These are phyloP conservation scores for Lampris megalopsis DNA, from an alignment of 2,113 vertebrate genomes.

Conservation along the genomic window DNA sequence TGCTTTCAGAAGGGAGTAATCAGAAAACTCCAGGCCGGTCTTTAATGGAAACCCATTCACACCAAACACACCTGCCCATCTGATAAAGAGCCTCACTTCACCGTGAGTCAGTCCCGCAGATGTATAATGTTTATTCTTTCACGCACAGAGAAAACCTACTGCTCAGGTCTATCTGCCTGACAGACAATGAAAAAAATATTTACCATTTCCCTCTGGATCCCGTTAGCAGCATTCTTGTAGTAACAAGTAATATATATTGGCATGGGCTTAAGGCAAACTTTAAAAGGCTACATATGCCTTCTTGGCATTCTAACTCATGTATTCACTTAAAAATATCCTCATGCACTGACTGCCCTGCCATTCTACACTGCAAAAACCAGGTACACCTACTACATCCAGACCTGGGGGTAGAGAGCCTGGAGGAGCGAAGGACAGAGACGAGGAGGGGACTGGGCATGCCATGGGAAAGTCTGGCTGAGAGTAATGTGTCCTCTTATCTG, in stretches of 20 bases:
- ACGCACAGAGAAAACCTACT: slow-evolving; percentile 31
- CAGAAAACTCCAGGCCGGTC: slow-evolving; percentile 29
- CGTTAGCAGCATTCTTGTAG: slow-evolving; percentile 53
- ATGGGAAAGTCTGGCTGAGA: not conserved
- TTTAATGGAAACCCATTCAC: slow-evolving; percentile 49
- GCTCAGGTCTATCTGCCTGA: slow-evolving; percentile 11
- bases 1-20: slow-evolving; percentile 36
- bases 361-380: slow-evolving; percentile 21
- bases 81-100: slow-evolving; percentile 35
- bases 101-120: slow-evolving; percentile 1
- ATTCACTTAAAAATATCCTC: slow-evolving; percentile 5
- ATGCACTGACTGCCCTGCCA: not conserved
- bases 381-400: slow-evolving; percentile 14
- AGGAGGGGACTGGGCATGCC: not conserved
- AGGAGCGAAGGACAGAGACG: not conserved
- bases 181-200: slow-evolving; percentile 39
- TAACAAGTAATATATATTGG: slow-evolving; percentile 38
- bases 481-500: not conserved
- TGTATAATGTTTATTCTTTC: slow-evolving; percentile 19
- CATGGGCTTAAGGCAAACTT: slow-evolving; percentile 33
- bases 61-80: slow-evolving; percentile 40
- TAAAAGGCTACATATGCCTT: slow-evolving; percentile 43
- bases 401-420: not conserved
- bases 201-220: slow-evolving; percentile 49
- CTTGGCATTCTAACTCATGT: slow-evolving; percentile 4